phyloP scores from a whole-genome alignment of 2,113 vertebrate genomes.

The Todiramphus chloris region DNA sequence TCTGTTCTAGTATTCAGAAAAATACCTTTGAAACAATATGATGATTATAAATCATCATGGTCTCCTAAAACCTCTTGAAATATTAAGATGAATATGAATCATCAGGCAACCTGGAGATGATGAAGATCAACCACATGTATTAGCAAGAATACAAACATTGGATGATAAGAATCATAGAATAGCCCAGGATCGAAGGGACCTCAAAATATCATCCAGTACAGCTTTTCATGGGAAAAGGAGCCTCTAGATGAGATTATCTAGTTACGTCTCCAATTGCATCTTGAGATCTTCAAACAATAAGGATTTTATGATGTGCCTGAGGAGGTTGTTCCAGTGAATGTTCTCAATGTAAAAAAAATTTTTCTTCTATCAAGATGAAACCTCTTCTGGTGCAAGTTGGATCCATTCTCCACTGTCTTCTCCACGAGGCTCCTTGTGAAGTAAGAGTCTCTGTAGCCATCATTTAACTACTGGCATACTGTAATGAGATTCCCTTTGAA shows the following conservation, averaged over 20 bases:
- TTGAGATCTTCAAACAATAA: neutral
- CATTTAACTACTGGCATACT: neutral
- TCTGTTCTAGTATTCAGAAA: neutral
- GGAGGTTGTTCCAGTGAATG: neutral
- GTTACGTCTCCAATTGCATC: neutral
- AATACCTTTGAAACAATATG: neutral
- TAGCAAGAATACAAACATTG: neutral
- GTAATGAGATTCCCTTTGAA: neutral
- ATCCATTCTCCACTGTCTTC: neutral
- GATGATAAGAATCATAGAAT: neutral
- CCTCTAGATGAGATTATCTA: neutral
- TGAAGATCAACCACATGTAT: neutral
- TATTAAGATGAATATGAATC: neutral
- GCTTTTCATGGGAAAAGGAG: neutral
- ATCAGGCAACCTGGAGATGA: neutral
- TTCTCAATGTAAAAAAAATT: neutral
- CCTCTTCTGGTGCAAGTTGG: neutral
- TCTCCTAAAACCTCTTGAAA: neutral
- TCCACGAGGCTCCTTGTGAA: neutral
- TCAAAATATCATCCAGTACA: rapidly evolving
- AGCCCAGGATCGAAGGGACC: neutral
- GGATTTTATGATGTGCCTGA: neutral
- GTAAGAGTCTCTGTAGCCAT: neutral
- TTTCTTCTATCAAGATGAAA: neutral
- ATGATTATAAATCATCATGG: too few species aligned